Percentiles rank a stretch among this genome's conserved stretches.
These are phyloP conservation scores for Saccopteryx bilineata DNA, from an alignment of 2,113 vertebrate genomes.

Conservation along the genomic window DNA sequence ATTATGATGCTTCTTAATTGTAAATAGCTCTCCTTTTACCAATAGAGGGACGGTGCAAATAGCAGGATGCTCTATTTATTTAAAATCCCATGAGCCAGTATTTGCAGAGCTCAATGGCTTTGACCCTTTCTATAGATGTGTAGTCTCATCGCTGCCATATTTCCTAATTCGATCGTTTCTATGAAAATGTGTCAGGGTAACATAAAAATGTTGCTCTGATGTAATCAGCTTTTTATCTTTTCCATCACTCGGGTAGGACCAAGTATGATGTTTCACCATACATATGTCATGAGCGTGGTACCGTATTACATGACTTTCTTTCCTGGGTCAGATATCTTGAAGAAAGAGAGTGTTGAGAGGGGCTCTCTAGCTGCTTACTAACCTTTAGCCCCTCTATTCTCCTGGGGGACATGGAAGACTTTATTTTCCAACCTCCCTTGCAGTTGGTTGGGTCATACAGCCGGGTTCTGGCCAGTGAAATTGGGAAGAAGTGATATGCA, in stretches of 20 bases:
- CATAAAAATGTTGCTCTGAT: background rate
- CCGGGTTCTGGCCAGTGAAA: background rate
- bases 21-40: background rate
- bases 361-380: rapidly evolving
- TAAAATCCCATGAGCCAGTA: conserved; percentile 27
- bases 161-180: background rate
- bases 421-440: background rate
- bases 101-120: background rate
- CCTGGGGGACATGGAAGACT: background rate
- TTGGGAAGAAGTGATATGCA: background rate
- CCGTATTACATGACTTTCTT: background rate
- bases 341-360: background rate
- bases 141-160: background rate
- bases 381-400: background rate
- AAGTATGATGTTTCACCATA: background rate
- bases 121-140: background rate
- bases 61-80: background rate
- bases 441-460: rapidly evolving
- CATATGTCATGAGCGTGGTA: background rate
- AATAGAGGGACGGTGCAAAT: background rate
- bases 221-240: background rate
- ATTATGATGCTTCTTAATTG: background rate
- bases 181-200: background rate
- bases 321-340: background rate
- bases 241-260: background rate